phyloP scores from a whole-genome alignment of 2,888 invertebrate species.

The Cosmia trapezina region DNA sequence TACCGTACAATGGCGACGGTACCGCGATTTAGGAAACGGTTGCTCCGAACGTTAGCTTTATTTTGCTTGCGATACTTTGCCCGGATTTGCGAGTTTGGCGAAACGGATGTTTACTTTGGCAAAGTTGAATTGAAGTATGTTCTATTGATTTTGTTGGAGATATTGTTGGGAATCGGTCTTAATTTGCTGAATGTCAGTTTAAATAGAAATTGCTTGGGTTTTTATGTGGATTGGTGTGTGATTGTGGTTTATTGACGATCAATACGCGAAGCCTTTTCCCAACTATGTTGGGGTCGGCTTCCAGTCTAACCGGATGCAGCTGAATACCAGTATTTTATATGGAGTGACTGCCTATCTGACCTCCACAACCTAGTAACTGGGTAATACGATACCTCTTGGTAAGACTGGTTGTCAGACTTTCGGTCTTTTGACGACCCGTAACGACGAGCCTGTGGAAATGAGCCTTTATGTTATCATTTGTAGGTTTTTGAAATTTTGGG shows the following conservation, averaged over 20 bases:
- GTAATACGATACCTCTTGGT: no score
- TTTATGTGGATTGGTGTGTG: not conserved
- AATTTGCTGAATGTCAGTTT: not conserved
- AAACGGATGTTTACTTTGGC: conserved; percentile 30
- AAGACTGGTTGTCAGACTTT: no score
- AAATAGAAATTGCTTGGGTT: not conserved
- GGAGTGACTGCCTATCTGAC: no score
- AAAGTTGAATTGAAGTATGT: conserved; percentile 41
- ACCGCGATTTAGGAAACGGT: conserved; percentile 57
- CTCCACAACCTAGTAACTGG: no score
- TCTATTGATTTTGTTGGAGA: conserved; percentile 44
- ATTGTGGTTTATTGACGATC: no score
- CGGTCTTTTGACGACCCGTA: no score
- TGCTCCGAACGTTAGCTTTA: conserved; percentile 55
- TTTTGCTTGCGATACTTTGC: conserved; percentile 54
- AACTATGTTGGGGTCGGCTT: no score
- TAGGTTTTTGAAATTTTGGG: not conserved
- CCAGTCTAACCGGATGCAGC: no score
- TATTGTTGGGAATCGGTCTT: not conserved
- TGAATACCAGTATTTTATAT: no score
- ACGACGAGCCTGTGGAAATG: no score
- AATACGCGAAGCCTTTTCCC: no score
- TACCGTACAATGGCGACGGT: conserved; percentile 55
- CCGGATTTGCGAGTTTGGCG: conserved; percentile 44
- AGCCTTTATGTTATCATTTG: no score